Base-by-base conservation (phyloP, 2,113 vertebrate genomes). In the Malurus elegans region DNA sequence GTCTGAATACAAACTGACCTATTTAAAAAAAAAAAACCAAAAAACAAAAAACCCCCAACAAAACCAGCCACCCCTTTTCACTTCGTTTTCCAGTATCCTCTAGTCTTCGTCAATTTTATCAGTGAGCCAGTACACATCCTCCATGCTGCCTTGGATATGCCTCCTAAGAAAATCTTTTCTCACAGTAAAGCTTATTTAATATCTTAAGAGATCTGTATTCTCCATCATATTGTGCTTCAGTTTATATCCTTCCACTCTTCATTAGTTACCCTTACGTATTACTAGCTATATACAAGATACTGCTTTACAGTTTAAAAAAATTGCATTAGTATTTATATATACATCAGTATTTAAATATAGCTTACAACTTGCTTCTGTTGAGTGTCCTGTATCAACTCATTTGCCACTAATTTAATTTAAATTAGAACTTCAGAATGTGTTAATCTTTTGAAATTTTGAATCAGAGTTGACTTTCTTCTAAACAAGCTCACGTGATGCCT, bases 401-500 rank as follows among this genome's bases (percentile, higher is more conserved):
- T 76, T 80, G 42, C 50, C 48, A 53, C 36, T 71, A 32, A 57
- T 66, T 91, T 82, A 4, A 70, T 66, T 73, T 65, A 44, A 90
- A 45, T 74, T 45, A 38, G 47, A 82, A 57, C 53, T 69, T 87
- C 34, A 87, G 20, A 48, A 62, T 45, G 36, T 65, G 58, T n/a
- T 61, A 50, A 40, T 18, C 38, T 64, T 28, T 23, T 45, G 34
- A 79, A 81, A 75, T 66, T 94, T 10, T 60, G 40, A 73, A 25
- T 71, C 40, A 53, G 24, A 19, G 20, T 23, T 88, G 2, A 72
- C 64, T 79, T 86, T 79, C 25, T 71, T 53, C 58, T 50, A 75
- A 60, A 58, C 19, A 51, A 38, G 1, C 8, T 51, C 40, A 56
- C 0, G 3, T 29, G 19, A 60, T 18, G 17, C 0, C 0, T n/a